Evolutionary conservation across 2,113 vertebrate genomes (phyloP).

Genomic region (Cephalopholis sonnerati): DNA sequence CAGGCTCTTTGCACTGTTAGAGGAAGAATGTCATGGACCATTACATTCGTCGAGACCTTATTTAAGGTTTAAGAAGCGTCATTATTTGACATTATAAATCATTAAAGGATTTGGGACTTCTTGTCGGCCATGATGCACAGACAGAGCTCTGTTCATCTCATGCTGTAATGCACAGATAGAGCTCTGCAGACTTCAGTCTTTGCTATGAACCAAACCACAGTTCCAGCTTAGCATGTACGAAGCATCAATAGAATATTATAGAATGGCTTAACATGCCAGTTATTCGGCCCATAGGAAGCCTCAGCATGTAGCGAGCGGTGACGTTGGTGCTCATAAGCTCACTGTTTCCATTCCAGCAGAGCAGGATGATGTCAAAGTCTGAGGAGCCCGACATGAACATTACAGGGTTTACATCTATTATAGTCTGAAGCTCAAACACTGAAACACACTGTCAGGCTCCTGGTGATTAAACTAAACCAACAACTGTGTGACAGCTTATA

Average conservation of each 20-base stretch:
- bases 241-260: slow-evolving; percentile 38
- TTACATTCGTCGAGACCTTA: slow-evolving; percentile 22
- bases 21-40: not conserved
- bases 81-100: slow-evolving; percentile 55
- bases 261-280: slow-evolving; percentile 32
- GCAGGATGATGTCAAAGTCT: slow-evolving; percentile 64
- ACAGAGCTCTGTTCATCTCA: slow-evolving; percentile 13
- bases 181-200: slow-evolving; percentile 34
- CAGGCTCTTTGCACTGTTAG: not conserved
- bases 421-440: slow-evolving; percentile 9
- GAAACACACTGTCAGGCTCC: not conserved
- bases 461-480: slow-evolving; percentile 4
- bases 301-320: slow-evolving; percentile 22
- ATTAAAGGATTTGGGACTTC: slow-evolving; percentile 58
- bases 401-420: slow-evolving; percentile 38
- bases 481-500: not conserved
- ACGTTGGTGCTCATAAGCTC: slow-evolving; percentile 47
- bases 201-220: slow-evolving; percentile 17
- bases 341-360: slow-evolving; percentile 67
- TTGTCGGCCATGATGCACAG: slow-evolving; percentile 12
- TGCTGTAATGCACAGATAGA: slow-evolving; percentile 26
- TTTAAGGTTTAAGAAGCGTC: slow-evolving; percentile 44
- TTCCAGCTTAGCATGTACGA: slow-evolving; percentile 6
- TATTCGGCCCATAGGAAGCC: slow-evolving; percentile 40
- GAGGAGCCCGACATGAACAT: slow-evolving; percentile 54